Evolutionary conservation across 2,113 vertebrate species (phyloP).

Genomic region (Lynx canadensis): DNA sequence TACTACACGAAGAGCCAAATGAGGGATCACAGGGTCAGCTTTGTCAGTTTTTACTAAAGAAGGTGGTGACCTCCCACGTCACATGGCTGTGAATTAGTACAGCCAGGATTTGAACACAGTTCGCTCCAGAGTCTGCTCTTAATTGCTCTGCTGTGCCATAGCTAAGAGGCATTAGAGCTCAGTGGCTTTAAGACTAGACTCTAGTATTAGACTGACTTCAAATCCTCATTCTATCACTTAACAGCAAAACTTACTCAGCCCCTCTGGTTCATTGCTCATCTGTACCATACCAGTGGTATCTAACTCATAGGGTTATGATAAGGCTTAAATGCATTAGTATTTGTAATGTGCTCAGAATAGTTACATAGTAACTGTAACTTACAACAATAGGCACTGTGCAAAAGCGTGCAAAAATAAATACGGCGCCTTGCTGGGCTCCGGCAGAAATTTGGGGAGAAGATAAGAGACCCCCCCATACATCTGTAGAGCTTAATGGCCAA

Average conservation of each 20-base stretch:
- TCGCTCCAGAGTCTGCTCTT: not conserved
- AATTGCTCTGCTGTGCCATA: not conserved
- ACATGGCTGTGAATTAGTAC: not conserved
- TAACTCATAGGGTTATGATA: not conserved
- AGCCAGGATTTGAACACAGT: not conserved
- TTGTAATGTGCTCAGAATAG: not conserved
- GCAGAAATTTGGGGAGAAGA: not conserved
- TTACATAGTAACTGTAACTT: not conserved
- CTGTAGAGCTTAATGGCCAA: not conserved
- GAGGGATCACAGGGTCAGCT: not conserved
- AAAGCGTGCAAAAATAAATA: not conserved
- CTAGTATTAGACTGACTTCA: not conserved
- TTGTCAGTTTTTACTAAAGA: not conserved
- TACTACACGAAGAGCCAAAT: not conserved
- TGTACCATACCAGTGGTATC: not conserved
- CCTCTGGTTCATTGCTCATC: not conserved
- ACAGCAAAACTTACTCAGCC: not conserved
- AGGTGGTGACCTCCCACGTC: not conserved
- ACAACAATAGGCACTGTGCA: not conserved
- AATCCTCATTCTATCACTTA: not conserved
- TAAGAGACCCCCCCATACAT: not conserved
- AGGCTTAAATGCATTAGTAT: not conserved
- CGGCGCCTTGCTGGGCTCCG: not conserved
- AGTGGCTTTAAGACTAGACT: not conserved
- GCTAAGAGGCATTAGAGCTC: not conserved